Percentiles rank a stretch among this genome's conserved stretches.
phyloP scores from a whole-genome alignment of 1,140 invertebrate genomes.

The Drosophila serrata region DNA sequence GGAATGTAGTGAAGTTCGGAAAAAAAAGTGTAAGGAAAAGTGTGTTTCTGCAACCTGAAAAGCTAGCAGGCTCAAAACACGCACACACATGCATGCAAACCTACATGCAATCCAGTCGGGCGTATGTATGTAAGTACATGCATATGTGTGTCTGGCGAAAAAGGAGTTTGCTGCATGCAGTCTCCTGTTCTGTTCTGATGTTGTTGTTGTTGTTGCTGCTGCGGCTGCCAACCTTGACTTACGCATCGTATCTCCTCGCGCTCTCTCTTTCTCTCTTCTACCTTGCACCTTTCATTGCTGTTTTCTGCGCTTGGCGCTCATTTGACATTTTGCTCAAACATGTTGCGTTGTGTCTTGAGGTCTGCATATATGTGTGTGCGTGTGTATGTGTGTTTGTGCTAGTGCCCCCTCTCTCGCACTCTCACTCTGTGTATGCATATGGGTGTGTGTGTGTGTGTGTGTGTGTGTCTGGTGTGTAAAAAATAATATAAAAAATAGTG shows the following conservation, averaged over 20 bases:
- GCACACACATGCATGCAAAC: slow-evolving; percentile 2
- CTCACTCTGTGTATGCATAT: slow-evolving; percentile 10
- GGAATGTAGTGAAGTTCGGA: slow-evolving; percentile 1
- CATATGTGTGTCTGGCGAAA: slow-evolving; percentile 14
- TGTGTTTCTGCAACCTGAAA: slow-evolving; percentile 16
- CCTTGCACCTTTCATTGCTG: slow-evolving; percentile 38
- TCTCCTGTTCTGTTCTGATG: slow-evolving; percentile 16
- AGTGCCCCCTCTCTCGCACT: slow-evolving; percentile 1
- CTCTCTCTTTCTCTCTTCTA: background rate
- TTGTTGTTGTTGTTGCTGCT: slow-evolving; percentile 23
- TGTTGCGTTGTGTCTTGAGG: slow-evolving; percentile 40
- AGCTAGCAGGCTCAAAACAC: slow-evolving; percentile 11
- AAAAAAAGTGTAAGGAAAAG: slow-evolving; percentile 15
- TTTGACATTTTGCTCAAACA: slow-evolving; percentile 64
- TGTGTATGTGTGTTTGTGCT: slow-evolving; percentile 18
- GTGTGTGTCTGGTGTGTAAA: slow-evolving; percentile 12
- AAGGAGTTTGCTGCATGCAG: slow-evolving; percentile 37
- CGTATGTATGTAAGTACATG: background rate
- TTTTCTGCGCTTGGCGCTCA: slow-evolving; percentile 57
- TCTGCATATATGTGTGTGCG: background rate
- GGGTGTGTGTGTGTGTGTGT: slow-evolving; percentile 8
- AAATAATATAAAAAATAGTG: slow-evolving; percentile 19
- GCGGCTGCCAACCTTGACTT: slow-evolving; percentile 43
- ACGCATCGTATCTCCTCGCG: slow-evolving; percentile 25
- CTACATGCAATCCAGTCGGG: background rate